phyloP scores from a whole-genome alignment of 2,888 invertebrate species.

The Tetragonisca angustula region DNA sequence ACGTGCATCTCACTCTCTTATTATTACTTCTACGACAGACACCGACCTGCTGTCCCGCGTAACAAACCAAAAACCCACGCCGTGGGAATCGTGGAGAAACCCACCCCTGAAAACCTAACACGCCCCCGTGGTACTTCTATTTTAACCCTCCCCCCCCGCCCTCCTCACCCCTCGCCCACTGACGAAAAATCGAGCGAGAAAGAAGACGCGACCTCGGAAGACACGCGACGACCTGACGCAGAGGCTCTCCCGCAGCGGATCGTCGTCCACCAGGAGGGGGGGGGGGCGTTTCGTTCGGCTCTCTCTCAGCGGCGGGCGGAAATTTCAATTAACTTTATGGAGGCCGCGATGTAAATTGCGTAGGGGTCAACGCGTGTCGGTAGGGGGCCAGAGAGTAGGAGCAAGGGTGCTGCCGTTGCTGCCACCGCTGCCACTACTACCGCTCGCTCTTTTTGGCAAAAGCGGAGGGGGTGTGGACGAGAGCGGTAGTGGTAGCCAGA shows the following conservation, averaged over 20 bases:
- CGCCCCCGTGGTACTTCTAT: background rate
- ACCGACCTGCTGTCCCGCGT: background rate
- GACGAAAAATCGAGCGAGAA: conserved; percentile 11
- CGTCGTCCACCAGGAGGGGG: conserved; percentile 14
- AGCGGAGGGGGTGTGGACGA: conserved; percentile 21
- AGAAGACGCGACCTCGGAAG: conserved; percentile 38
- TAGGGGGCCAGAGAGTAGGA: conserved; percentile 64
- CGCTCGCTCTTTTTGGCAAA: conserved; percentile 22
- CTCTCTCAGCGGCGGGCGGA: conserved; percentile 58
- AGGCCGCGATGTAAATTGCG: conserved; percentile 77
- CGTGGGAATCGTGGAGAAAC: conserved; percentile 7
- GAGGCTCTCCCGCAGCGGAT: conserved; percentile 45
- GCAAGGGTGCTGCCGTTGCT: conserved; percentile 57
- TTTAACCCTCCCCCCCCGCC: too few species aligned
- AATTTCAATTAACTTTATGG: conserved; percentile 77
- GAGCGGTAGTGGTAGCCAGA: conserved; percentile 15
- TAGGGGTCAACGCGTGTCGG: conserved; percentile 76
- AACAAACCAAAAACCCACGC: background rate
- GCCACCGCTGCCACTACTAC: conserved; percentile 44
- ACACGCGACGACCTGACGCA: conserved; percentile 47
- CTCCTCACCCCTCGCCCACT: background rate
- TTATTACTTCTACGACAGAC: background rate
- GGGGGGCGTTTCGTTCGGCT: conserved; percentile 53
- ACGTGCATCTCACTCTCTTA: background rate
- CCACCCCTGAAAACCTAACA: background rate